Evolutionary conservation across 2,797 vertebrate genomes (phyloP), one percentile per base, ranked within the genome.

Genomic region (Todus mexicanus): DNA sequence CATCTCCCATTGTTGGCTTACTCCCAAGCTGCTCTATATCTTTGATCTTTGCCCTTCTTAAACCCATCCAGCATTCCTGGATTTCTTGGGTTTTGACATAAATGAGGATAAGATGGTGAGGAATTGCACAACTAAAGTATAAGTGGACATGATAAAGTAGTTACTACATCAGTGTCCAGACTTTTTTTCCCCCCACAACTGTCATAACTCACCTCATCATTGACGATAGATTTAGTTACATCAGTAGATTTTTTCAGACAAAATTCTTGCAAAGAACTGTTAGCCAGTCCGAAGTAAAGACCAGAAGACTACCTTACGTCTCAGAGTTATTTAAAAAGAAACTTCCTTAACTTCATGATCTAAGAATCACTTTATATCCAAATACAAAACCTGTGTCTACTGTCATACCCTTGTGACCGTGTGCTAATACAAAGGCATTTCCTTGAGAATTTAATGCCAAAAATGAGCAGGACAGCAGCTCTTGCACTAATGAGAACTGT

Each of bases 131-230:
- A 66, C 31, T 45, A 13, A 66, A 40, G 38, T 25, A 25, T 12
- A 70, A 12, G 9, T 5, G 2, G 31, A 50, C 21, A 6, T 54
- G 16, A 69, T n/a, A 43, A 64, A 25, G 29, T 7, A 63, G 18
- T 23, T 81, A 40, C n/a, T 25, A 11, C 22, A 3, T 40, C 16
- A 11, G 11, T 4, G 4, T 38, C 35, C 53, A 68, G 64, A 9
- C 27, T 65, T 27, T 20, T 8, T 4, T 2, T 1, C 4, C 10
- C 3, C 10, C 1, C 8, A 1, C 8, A 50, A 1, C 12, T 47
- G 11, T 42, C 27, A 7, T 31, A 74, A 83, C 48, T 42, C 15
- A 2, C 19, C 27, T 4, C n/a, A 37, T 54, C 20, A 42, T 1
- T 42, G 23, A 82, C 57, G 38, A 48, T 7, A 66, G 31, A 42